Percentiles rank a stretch among this genome's conserved stretches.
Conservation (phyloP, 2,888 invertebrate genomes). For the Lithophane socia region DNA sequence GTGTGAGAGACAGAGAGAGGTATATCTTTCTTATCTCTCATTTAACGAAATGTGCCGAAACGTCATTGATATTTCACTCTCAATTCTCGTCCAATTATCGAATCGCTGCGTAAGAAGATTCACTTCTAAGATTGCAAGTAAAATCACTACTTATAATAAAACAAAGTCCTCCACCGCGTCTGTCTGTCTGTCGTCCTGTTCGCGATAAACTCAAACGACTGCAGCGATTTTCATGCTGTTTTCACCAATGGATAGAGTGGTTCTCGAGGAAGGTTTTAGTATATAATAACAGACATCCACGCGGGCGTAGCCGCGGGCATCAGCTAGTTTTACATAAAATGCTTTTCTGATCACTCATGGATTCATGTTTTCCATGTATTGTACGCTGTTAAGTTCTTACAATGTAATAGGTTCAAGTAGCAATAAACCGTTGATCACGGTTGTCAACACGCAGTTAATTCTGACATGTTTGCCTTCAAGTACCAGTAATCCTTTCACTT, state of each 20-base stretch:
- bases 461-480: slow-evolving; percentile 54
- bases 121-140: neutral
- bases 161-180: too few species aligned
- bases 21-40: neutral
- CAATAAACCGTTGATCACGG: slow-evolving; percentile 19
- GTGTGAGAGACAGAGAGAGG: neutral
- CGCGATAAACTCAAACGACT: too few species aligned
- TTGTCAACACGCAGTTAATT: slow-evolving; percentile 26
- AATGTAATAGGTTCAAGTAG: slow-evolving; percentile 8
- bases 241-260: too few species aligned
- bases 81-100: neutral
- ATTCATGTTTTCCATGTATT: neutral
- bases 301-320: too few species aligned
- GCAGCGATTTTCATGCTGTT: too few species aligned
- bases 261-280: too few species aligned
- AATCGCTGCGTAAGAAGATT: neutral
- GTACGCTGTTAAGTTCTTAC: neutral
- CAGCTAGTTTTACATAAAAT: neutral
- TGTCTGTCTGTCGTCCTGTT: too few species aligned
- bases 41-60: neutral
- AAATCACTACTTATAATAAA: too few species aligned
- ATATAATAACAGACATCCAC: too few species aligned
- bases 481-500: slow-evolving; percentile 51
- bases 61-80: too few species aligned
- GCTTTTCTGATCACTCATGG: too few species aligned